A percentile compares a stretch with the other conserved stretches of the same genome.
These are phyloP conservation scores for Periophthalmodon schlosseri DNA, from an alignment of 2,113 vertebrate genomes.

Conservation along the genomic window DNA sequence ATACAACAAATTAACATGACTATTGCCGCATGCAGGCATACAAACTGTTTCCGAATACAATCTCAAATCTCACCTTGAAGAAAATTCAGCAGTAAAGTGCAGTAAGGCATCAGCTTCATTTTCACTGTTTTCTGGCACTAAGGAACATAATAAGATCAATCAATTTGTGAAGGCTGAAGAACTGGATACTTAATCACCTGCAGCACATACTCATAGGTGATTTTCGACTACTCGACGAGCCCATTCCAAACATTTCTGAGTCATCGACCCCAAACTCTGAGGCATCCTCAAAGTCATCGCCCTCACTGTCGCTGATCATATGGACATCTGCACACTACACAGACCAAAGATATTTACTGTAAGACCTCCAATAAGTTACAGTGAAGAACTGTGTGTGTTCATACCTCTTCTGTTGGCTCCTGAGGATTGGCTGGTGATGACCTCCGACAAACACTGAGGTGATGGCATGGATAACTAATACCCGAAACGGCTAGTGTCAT, in stretches of 20 bases:
- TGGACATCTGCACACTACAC: conserved; percentile 93
- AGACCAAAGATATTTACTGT: not conserved
- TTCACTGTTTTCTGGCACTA: conserved; percentile 99
- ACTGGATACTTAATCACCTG: not conserved
- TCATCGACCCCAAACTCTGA: conserved; percentile 98
- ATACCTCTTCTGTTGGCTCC: conserved; percentile 93
- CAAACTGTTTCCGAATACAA: not conserved
- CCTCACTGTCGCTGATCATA: conserved; percentile 98
- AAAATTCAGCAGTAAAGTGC: conserved; percentile 99
- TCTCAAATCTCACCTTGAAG: conserved; percentile 85
- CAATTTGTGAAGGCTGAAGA: not conserved
- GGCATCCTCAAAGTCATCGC: conserved; percentile 97
- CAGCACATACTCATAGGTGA: conserved; percentile 93
- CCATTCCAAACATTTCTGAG: conserved; percentile 95
- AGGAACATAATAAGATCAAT: not conserved
- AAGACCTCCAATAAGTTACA: not conserved
- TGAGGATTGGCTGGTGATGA: conserved; percentile 86
- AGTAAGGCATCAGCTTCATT: conserved; percentile 99
- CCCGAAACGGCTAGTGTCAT: conserved; percentile 92
- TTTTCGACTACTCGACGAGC: conserved; percentile 89
- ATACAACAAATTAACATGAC: conserved; percentile 15
- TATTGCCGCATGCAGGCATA: not conserved
- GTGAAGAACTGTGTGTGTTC: not conserved
- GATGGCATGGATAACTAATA: conserved; percentile 94
- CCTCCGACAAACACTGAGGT: conserved; percentile 92